Conservation (phyloP, 1,140 invertebrate species). For the Drepana arcuata region DNA sequence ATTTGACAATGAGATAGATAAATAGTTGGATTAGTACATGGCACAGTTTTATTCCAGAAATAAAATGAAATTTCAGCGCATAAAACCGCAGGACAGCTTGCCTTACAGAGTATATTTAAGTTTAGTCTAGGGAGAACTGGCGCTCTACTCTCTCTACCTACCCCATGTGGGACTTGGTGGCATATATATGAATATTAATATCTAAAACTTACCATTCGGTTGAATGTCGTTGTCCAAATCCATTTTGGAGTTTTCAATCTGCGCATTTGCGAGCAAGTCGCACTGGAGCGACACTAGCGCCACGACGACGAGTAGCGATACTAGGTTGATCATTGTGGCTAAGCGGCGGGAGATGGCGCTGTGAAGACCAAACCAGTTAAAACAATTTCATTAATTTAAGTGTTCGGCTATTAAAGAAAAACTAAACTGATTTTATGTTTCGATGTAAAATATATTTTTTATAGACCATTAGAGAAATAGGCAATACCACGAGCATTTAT, state of each 20-base stretch:
- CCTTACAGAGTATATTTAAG: neutral
- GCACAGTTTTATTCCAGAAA: neutral
- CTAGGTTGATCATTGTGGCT: conserved; percentile 41
- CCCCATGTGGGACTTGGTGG: no score
- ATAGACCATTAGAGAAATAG: no score
- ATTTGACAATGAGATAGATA: neutral
- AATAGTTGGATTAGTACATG: neutral
- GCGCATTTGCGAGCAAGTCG: conserved; percentile 21
- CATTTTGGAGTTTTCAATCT: conserved; percentile 27
- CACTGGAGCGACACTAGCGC: conserved; percentile 43
- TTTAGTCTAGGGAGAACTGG: no score
- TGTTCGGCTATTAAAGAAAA: no score
- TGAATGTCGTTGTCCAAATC: conserved; percentile 35
- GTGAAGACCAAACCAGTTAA: no score
- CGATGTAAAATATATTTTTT: no score
- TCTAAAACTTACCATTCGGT: conserved; percentile 36
- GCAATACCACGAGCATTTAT: no score
- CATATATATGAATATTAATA: conserved; percentile 3
- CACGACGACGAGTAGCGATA: conserved; percentile 38
- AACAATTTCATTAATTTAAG: no score
- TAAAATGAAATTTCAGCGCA: neutral
- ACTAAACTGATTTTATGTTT: no score
- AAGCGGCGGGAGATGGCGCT: no score
- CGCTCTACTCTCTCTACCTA: no score
- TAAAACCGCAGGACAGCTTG: neutral